phyloP scores from a whole-genome alignment of 2,113 vertebrate species.

The Nannobrachium achirus region DNA sequence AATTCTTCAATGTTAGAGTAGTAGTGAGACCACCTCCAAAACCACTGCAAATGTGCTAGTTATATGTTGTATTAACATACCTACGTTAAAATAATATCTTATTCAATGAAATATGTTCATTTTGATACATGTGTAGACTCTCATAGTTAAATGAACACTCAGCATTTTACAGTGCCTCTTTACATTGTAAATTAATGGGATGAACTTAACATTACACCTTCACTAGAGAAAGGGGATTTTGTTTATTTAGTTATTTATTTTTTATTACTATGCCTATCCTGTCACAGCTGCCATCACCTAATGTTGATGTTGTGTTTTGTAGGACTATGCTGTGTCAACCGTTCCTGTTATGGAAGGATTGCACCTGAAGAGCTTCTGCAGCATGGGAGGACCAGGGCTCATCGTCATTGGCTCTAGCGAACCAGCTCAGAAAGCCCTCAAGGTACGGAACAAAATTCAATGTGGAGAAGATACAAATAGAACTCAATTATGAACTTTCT shows the following conservation, averaged over 20 bases:
- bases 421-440: constrained; percentile 92
- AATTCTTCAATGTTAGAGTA: too few relatives aligned
- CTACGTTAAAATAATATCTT: too few relatives aligned
- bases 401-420: constrained; percentile 95
- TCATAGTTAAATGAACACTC: too few relatives aligned
- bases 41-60: too few relatives aligned
- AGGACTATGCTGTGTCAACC: constrained; percentile 93
- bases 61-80: too few relatives aligned
- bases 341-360: constrained; percentile 86
- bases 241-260: background rate
- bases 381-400: constrained; percentile 96
- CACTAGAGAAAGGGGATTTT: background rate
- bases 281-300: background rate
- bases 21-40: too few relatives aligned
- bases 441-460: constrained; percentile 78
- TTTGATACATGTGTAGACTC: too few relatives aligned
- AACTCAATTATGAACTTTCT: too few relatives aligned
- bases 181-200: background rate
- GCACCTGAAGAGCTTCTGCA: constrained; percentile 97
- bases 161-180: background rate
- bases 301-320: constrained; percentile 46
- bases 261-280: background rate
- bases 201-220: background rate
- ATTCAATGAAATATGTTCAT: too few relatives aligned
- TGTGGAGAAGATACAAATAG: too few relatives aligned